A percentile compares a stretch with the other conserved stretches of the same genome.
Evolutionary conservation across 2,113 vertebrate species (phyloP).

Genomic region (Vanacampus margaritifer): DNA sequence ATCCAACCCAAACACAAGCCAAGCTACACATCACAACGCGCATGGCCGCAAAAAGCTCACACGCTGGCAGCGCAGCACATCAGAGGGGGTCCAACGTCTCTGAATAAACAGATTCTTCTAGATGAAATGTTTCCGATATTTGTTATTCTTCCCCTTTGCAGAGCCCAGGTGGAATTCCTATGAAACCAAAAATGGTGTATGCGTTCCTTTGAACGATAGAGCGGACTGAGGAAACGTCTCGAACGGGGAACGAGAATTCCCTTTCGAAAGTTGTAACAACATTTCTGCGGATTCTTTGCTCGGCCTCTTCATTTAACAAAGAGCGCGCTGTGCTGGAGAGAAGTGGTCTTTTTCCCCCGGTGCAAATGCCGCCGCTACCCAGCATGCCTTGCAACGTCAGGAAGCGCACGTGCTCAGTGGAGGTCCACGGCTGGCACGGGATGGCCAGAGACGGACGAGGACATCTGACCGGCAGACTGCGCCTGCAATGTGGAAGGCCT

Average conservation of each 20-base stretch:
- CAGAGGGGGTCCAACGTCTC: constrained; percentile 68
- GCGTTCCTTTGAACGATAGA: constrained; percentile 61
- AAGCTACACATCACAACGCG: constrained; percentile 32
- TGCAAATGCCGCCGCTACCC: constrained; percentile 18
- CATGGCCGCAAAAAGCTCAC: constrained; percentile 38
- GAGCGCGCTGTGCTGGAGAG: constrained; percentile 53
- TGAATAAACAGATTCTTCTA: constrained; percentile 75
- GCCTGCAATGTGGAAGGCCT: constrained; percentile 20
- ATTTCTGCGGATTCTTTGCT: constrained; percentile 64
- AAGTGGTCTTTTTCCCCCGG: constrained; percentile 28
- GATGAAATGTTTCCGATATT: constrained; percentile 78
- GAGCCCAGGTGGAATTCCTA: constrained; percentile 74
- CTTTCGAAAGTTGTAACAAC: constrained; percentile 70
- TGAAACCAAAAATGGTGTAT: constrained; percentile 67
- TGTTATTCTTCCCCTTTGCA: constrained; percentile 71
- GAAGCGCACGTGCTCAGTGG: constrained; percentile 40
- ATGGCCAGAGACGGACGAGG: constrained; percentile 53
- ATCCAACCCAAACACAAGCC: constrained; percentile 71
- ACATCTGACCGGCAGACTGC: constrained; percentile 46
- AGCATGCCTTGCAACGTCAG: constrained; percentile 40
- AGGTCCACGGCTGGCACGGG: constrained; percentile 42
- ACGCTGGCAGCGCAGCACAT: constrained; percentile 67
- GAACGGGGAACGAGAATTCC: constrained; percentile 61
- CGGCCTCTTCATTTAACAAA: constrained; percentile 57
- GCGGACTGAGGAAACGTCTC: constrained; percentile 36